These are phyloP conservation scores for Drosophila leontia DNA, from an alignment of 1,140 invertebrate species.

Conservation along the genomic window DNA sequence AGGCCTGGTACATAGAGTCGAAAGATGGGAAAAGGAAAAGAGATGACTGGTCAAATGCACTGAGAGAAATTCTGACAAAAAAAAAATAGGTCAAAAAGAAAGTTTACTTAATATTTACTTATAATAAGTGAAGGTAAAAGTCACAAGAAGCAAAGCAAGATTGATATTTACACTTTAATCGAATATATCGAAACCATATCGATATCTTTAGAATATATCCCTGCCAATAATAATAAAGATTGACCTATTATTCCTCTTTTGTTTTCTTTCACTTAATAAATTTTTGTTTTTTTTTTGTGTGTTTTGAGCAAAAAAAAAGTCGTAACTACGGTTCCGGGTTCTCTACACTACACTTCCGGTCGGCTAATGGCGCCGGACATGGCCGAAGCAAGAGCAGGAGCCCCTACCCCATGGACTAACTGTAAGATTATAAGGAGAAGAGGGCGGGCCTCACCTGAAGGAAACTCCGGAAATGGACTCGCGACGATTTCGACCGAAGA, in stretches of 20 bases:
- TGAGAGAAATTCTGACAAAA: background rate
- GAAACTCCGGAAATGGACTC: constrained; percentile 92
- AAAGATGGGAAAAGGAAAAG: constrained; percentile 1
- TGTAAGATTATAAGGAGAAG: background rate
- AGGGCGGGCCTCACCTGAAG: constrained; percentile 63
- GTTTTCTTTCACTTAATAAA: too few species aligned
- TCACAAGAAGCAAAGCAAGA: too few species aligned
- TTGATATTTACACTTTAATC: background rate
- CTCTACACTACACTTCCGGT: constrained; percentile 23
- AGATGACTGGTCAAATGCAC: background rate
- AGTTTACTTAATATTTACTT: too few species aligned
- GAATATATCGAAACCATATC: background rate
- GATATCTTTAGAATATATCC: background rate
- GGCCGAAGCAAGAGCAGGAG: background rate
- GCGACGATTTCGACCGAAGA: constrained; percentile 91
- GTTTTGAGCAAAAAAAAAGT: background rate
- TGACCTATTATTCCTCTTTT: background rate
- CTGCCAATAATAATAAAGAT: too few species aligned
- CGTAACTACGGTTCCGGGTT: constrained; percentile 9
- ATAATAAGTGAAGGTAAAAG: too few species aligned
- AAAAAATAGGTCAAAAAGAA: too few species aligned
- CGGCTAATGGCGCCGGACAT: constrained; percentile 19
- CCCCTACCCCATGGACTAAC: background rate
- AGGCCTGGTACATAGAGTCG: constrained; percentile 43
- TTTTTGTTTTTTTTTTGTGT: background rate